Evolutionary conservation across 1,140 invertebrate genomes (phyloP).

Genomic region (Archivesica marissinica): DNA sequence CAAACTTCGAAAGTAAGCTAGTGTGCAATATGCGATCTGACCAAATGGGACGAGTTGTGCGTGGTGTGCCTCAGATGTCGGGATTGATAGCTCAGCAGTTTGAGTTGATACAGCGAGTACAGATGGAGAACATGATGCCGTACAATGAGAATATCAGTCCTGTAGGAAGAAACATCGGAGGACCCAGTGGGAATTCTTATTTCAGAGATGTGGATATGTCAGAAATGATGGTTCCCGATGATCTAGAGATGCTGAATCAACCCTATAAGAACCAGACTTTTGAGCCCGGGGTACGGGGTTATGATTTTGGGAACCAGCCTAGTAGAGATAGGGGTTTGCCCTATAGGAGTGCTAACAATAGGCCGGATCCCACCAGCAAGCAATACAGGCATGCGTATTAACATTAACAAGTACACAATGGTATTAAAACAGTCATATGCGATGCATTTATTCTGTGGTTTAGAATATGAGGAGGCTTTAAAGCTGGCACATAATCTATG

Average conservation of each 20-base stretch:
- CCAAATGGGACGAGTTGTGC: neutral
- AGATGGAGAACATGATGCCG: neutral
- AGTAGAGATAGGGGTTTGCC: neutral
- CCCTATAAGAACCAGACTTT: neutral
- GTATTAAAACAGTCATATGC: too few relatives aligned
- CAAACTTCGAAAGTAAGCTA: neutral
- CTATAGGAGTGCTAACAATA: neutral
- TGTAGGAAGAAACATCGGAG: neutral
- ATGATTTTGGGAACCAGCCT: slow-evolving; percentile 27
- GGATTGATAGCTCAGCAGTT: neutral
- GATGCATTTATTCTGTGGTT: too few relatives aligned
- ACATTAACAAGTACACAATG: too few relatives aligned
- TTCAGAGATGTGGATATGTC: slow-evolving; percentile 10
- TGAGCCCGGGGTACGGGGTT: neutral
- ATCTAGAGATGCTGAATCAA: neutral
- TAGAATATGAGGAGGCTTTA: too few relatives aligned
- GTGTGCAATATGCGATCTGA: neutral
- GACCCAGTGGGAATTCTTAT: neutral
- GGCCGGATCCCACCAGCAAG: neutral
- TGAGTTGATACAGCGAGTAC: neutral
- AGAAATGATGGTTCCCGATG: neutral
- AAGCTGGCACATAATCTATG: too few relatives aligned
- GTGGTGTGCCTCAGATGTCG: neutral
- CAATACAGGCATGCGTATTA: neutral
- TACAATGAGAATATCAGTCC: neutral